Evolutionary conservation across 2,888 invertebrate species (phyloP).

Genomic region (Orthosia gothica): DNA sequence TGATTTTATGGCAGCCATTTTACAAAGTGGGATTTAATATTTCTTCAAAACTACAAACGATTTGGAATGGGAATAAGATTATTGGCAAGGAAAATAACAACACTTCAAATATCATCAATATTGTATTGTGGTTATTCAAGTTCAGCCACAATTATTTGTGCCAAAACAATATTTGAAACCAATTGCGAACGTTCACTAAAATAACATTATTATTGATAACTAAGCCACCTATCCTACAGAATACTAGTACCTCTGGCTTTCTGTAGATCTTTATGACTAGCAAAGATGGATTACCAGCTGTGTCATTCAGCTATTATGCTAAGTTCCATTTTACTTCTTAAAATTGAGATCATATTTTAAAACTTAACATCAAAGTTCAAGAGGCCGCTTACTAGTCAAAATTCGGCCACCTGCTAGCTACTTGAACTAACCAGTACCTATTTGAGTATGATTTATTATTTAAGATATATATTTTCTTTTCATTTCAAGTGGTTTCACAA

Average conservation of each 20-base stretch:
- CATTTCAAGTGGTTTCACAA: conserved; percentile 80
- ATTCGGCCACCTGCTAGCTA: conserved; percentile 74
- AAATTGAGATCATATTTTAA: conserved; percentile 35
- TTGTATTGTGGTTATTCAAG: conserved; percentile 9
- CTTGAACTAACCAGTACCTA: conserved; percentile 80
- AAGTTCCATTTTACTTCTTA: neutral
- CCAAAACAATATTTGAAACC: neutral
- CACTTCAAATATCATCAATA: neutral
- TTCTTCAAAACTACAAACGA: conserved; percentile 30
- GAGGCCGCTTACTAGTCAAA: conserved; percentile 44
- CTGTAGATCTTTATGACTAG: neutral
- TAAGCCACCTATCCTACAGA: too few species aligned
- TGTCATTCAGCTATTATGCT: neutral
- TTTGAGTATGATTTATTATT: conserved; percentile 84
- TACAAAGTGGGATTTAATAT: conserved; percentile 27
- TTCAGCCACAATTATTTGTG: conserved; percentile 19
- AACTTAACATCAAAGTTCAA: conserved; percentile 42
- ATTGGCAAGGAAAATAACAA: conserved; percentile 10
- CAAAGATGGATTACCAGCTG: neutral
- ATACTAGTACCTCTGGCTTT: neutral
- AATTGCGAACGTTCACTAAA: conserved; percentile 7
- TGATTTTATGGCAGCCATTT: conserved; percentile 22
- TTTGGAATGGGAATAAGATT: neutral
- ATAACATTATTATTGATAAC: neutral
- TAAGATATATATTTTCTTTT: conserved; percentile 73